These are phyloP conservation scores for Mormyrus lacerda DNA, from an alignment of 2,113 vertebrate species.

Conservation along the genomic window DNA sequence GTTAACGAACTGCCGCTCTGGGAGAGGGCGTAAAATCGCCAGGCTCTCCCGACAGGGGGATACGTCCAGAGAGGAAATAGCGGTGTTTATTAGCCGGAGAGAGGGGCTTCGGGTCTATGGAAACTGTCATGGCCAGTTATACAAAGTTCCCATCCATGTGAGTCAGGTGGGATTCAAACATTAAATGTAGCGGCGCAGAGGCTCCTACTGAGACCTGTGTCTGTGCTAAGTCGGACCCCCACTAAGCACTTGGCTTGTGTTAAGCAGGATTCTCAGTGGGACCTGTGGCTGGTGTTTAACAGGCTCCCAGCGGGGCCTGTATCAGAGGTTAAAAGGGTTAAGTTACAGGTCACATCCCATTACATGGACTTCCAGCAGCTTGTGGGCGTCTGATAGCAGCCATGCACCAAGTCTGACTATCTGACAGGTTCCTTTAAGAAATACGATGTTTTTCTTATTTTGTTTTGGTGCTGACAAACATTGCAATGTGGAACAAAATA, in stretches of 20 bases:
- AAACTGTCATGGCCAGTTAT: not conserved
- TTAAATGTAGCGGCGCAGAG: not conserved
- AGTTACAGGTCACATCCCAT: not conserved
- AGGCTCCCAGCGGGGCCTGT: conserved; percentile 38
- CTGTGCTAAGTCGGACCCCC: not conserved
- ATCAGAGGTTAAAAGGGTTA: not conserved
- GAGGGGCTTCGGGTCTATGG: not conserved
- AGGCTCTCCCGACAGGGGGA: not conserved
- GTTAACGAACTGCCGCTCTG: conserved; percentile 64
- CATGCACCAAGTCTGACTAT: not conserved
- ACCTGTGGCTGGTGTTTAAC: conserved; percentile 61
- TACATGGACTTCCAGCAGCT: not conserved
- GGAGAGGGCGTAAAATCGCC: not conserved
- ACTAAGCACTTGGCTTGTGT: not conserved
- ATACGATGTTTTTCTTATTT: not conserved
- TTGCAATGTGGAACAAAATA: not conserved
- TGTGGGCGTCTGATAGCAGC: not conserved
- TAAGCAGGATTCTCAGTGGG: conserved; percentile 54
- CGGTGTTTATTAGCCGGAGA: not conserved
- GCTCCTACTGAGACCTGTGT: not conserved
- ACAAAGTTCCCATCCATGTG: not conserved
- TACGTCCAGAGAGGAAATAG: not conserved
- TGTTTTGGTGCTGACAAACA: not conserved
- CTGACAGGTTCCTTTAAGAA: not conserved
- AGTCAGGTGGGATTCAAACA: not conserved